Evolutionary conservation across 2,888 invertebrate species (phyloP), one percentile per base, ranked within the genome.

Genomic region (Cryptophagus acutangulus): DNA sequence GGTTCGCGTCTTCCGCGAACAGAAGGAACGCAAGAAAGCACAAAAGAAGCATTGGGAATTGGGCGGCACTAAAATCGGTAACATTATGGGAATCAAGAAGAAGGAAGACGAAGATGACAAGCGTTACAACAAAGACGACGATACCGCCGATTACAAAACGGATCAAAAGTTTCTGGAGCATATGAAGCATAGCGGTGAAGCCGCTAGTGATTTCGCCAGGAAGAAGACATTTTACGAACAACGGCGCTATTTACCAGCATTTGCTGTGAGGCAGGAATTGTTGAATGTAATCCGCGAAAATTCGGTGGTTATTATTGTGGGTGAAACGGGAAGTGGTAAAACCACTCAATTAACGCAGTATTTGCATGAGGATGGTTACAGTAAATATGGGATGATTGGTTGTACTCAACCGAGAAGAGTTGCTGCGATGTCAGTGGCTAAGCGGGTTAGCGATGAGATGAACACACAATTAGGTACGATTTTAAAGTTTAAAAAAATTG

Each of bases 1-100:
- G 2, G 99, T 99, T 0, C 79, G 91, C 46, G 82, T 84, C 0
- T 92, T 86, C 66, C 78, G 99, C 37, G 99, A 99, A 65, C 92
- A 96, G 65, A 95, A 96, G 62, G 99, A 99, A 65, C 74, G 94
- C n/a, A 79, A 84, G 39, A 93, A 91, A 65, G 95, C 94, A 0
- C 97, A 99, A 67, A 94, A 95, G 67, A 97, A 99, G 63, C 96
- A 99, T 65, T 99, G 97, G 97, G 95, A 99, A 67, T 70, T 99
- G 43, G 92, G 95, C 34, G 99, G 99, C 26, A 97, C 96, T 1
- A 89, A 87, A 57, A 76, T 95, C 43, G 93, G 93, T 63, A 93
- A 97, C 62, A 92, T 99, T 28, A 93, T 97, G 90, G 99, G 99
- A 0, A 84, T 99, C 1, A 82, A 85, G 47, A 74, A 74, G 57